Evolutionary conservation across 35 echinoderm and acorn worm species (phyloP).

Genomic region (Chiridota heheva): DNA sequence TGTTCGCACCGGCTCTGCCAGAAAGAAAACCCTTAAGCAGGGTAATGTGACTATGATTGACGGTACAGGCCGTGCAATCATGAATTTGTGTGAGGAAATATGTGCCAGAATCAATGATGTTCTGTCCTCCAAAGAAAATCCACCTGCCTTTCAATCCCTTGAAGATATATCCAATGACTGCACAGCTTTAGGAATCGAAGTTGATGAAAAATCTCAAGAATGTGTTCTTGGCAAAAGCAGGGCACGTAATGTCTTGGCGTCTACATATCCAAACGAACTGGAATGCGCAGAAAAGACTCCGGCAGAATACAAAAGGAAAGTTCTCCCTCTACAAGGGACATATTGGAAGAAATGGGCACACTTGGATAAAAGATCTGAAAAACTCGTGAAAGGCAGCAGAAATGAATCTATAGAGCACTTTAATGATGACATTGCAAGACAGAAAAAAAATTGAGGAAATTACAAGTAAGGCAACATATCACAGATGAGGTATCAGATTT

Average conservation of each 20-base stretch:
- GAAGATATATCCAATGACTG: conserved; percentile 18
- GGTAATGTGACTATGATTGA: not conserved
- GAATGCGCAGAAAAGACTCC: not conserved
- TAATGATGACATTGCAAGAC: not conserved
- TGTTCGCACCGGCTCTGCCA: not conserved
- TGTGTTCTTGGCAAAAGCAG: not conserved
- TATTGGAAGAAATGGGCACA: conserved; percentile 27
- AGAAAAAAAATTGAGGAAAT: not conserved
- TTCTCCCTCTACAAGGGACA: conserved; percentile 16
- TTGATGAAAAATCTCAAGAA: not conserved
- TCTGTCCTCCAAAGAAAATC: not conserved
- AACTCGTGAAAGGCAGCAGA: not conserved
- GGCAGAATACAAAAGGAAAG: not conserved
- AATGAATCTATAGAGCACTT: conserved; percentile 3
- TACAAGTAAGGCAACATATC: not conserved
- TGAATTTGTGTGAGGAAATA: not conserved
- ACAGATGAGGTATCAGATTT: not conserved
- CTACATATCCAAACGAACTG: no score
- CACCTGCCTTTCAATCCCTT: not conserved
- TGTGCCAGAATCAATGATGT: not conserved
- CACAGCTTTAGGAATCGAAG: not conserved
- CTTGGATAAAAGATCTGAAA: conserved; percentile 19
- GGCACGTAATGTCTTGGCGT: not conserved
- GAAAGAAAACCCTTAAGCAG: not conserved
- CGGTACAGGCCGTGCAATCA: not conserved